phyloP scores from a whole-genome alignment of 2,113 vertebrate species.

The Chaetodon trifascialis region DNA sequence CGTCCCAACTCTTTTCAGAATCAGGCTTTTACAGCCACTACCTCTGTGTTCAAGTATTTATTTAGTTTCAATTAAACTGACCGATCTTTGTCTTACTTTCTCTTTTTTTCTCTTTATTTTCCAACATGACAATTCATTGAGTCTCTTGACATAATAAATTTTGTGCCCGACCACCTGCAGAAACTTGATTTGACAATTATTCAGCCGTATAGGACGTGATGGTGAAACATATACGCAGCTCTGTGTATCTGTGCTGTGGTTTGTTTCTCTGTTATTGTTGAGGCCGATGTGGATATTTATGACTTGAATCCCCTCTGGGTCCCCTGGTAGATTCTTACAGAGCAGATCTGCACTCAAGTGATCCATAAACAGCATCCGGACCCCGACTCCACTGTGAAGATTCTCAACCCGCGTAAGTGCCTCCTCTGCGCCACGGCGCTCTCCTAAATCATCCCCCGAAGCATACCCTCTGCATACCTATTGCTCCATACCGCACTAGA shows the following conservation, averaged over 20 bases:
- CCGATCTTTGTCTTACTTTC: not conserved
- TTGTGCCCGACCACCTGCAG: constrained; percentile 5
- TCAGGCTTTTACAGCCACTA: not conserved
- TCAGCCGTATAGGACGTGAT: not conserved
- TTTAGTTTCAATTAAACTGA: not conserved
- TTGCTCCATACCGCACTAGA: constrained; percentile 47
- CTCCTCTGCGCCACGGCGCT: constrained; percentile 52
- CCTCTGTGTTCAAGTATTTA: not conserved
- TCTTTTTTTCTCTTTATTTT: not conserved
- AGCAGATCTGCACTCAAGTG: constrained; percentile 98
- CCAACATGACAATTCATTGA: not conserved
- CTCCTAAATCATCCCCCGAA: constrained; percentile 70
- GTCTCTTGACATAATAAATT: constrained; percentile 17
- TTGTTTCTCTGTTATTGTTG: constrained; percentile 59
- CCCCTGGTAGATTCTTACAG: constrained; percentile 91
- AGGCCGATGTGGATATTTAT: constrained; percentile 58
- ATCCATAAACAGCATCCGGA: constrained; percentile 98
- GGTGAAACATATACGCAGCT: constrained; percentile 21
- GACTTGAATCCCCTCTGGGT: constrained; percentile 54
- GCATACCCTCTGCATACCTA: constrained; percentile 65
- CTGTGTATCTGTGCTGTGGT: constrained; percentile 24
- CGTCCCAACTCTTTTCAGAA: too few relatives aligned
- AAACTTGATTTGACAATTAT: constrained; percentile 43
- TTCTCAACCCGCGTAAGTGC: constrained; percentile 98
- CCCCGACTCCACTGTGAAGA: constrained; percentile 96